Conservation (phyloP, 2,797 vertebrate genomes). For the Darevskia nairensis region DNA sequence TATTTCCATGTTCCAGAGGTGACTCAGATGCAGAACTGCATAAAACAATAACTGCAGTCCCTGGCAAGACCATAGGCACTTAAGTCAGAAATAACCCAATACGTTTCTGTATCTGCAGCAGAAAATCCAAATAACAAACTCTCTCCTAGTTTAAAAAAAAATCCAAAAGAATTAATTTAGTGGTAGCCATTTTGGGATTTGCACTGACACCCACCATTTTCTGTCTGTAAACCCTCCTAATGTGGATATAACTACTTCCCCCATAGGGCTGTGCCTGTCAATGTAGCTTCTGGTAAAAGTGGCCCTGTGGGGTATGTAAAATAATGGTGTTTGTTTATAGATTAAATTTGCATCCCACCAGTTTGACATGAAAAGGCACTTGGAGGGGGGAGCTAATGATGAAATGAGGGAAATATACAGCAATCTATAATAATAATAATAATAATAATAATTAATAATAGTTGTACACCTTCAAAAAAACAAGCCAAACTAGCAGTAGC, state of each 20-base stretch:
- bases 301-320: too few relatives aligned
- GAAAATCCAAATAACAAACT: too few relatives aligned
- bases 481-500: not conserved
- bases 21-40: not conserved
- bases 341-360: too few relatives aligned
- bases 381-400: not conserved
- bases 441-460: not conserved
- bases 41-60: not conserved
- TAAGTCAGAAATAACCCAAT: not conserved
- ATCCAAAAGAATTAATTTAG: too few relatives aligned
- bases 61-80: not conserved
- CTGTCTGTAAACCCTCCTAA: not conserved
- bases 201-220: not conserved
- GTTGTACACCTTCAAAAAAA: not conserved
- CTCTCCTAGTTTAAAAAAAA: not conserved
- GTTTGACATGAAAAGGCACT: not conserved
- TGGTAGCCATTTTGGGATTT: not conserved
- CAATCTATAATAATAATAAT: not conserved
- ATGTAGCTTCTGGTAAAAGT: not conserved
- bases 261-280: not conserved
- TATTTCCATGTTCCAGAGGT: not conserved
- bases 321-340: not conserved
- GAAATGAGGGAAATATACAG: not conserved
- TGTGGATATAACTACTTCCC: not conserved
- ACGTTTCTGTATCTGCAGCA: not conserved